Base-by-base conservation (phyloP, 2,113 vertebrate species). In the Macrotis lagotis region DNA sequence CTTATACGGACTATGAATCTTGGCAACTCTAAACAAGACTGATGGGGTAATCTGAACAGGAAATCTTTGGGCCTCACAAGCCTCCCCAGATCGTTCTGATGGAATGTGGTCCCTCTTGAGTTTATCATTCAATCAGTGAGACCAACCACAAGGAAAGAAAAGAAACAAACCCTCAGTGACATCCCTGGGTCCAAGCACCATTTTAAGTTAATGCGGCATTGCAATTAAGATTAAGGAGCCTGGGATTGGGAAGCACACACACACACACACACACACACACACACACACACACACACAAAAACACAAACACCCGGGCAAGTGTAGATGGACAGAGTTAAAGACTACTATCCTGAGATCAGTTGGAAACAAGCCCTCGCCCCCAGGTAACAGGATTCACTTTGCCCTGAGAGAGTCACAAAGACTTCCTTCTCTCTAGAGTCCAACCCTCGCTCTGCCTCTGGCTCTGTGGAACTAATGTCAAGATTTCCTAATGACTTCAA, bases 401-500 rank as follows among this genome's bases (percentile, higher is more conserved):
- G 19, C n/a, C 26, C 3, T 19, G 66, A 93, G 52, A 47, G 2
- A 88, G n/a, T n/a, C 31, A 48, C 89, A 55, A 92, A 91, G 90
- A 90, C 8, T 28, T 90, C 83, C 90, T 66, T 66, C 89, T 88
- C 48, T 91, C 88, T 31, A 9, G 53, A 94, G 91, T 52, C 53
- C 51, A 89, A 49, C 52, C n/a, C 8, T 91, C 37, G n/a, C 66
- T 44, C 92, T 93, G 28, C 74, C 83, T 88, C 25, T 97, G 91
- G 95, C 94, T 97, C 89, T 59, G 83, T 66, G 96, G 90, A 95
- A 96, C 95, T 95, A 94, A 97, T 91, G 92, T 1, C 93, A 94
- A 96, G 51, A 22, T 96, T 93, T 96, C 89, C 92, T 50, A 97
- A 96, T 90, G 95, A 94, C 89, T 97, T 96, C 49, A 98, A 94